These are phyloP conservation scores for Patiria miniata DNA, from an alignment of 35 echinoderm and acorn worm species.

Conservation along the genomic window DNA sequence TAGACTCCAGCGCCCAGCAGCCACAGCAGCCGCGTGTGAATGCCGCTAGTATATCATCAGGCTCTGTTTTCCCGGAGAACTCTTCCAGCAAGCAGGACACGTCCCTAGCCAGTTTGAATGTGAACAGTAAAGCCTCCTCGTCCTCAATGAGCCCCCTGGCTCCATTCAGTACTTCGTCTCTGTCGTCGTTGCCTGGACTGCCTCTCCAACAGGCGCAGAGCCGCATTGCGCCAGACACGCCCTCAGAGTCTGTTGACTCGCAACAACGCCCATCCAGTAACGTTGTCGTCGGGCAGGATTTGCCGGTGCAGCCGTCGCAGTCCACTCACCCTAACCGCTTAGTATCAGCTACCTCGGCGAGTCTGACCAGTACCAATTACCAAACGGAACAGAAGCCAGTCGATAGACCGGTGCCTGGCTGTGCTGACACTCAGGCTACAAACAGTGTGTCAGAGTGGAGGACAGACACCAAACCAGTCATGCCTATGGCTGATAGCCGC, in stretches of 20 bases:
- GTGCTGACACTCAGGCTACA: conserved; percentile 6
- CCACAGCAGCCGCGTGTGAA: too few species aligned
- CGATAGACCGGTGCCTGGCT: conserved; percentile 6
- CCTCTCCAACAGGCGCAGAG: neutral
- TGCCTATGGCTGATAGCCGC: neutral
- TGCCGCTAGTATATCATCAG: neutral
- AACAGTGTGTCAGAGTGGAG: conserved; percentile 38
- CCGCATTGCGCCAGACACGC: neutral
- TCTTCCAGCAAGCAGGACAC: conserved; percentile 12
- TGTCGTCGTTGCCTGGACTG: neutral
- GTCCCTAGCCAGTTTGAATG: neutral
- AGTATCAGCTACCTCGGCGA: conserved; percentile 9
- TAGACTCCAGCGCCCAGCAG: conserved; percentile 14
- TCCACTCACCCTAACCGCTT: neutral
- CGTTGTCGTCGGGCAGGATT: neutral
- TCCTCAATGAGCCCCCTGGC: conserved; percentile 29
- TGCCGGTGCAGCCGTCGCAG: neutral
- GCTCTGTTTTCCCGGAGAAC: conserved; percentile 12
- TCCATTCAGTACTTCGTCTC: conserved; percentile 38
- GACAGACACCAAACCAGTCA: conserved; percentile 16
- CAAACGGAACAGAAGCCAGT: conserved; percentile 10
- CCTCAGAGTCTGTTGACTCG: neutral
- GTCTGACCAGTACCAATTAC: conserved; percentile 13
- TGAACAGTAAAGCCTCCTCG: conserved; percentile 16
- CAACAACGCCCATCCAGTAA: conserved; percentile 5